Percentiles rank a stretch among this genome's conserved stretches.
phyloP scores from a whole-genome alignment of 23 tunicate genomes.

The Clavelina lepadiformis region DNA sequence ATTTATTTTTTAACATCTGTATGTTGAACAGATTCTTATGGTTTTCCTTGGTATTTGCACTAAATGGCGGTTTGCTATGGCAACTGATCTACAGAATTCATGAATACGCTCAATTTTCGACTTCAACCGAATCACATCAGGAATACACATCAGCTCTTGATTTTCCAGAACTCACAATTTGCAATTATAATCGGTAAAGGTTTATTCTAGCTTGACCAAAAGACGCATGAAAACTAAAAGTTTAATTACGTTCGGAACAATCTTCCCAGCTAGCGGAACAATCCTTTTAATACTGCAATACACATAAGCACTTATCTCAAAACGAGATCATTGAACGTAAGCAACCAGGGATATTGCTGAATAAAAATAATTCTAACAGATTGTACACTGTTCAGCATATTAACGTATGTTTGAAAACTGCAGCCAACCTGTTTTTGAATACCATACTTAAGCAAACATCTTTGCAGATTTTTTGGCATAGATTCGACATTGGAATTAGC shows the following conservation, averaged over 20 bases:
- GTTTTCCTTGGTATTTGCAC: conserved; percentile 14
- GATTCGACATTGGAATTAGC: conserved; percentile 16
- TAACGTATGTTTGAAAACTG: background rate
- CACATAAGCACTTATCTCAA: background rate
- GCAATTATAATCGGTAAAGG: conserved; percentile 53
- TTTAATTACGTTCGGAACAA: too few relatives aligned
- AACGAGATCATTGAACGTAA: too few relatives aligned
- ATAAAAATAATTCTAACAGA: too few relatives aligned
- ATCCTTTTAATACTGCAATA: background rate
- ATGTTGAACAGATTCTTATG: conserved; percentile 45
- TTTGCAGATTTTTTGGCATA: conserved; percentile 40
- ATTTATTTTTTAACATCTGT: too few relatives aligned
- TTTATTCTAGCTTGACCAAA: too few relatives aligned
- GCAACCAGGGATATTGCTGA: too few relatives aligned
- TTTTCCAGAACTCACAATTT: conserved; percentile 56
- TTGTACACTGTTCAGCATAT: too few relatives aligned
- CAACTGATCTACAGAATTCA: conserved; percentile 22
- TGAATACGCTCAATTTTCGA: conserved; percentile 20
- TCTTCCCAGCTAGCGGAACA: too few relatives aligned
- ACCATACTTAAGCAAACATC: too few relatives aligned
- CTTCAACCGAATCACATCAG: conserved; percentile 42
- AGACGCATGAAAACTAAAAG: too few relatives aligned
- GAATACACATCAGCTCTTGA: conserved; percentile 19
- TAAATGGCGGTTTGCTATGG: conserved; percentile 35
- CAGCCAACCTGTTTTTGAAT: too few relatives aligned